Conservation (phyloP, 1,140 invertebrate species). For the Magallana ariakensis region DNA sequence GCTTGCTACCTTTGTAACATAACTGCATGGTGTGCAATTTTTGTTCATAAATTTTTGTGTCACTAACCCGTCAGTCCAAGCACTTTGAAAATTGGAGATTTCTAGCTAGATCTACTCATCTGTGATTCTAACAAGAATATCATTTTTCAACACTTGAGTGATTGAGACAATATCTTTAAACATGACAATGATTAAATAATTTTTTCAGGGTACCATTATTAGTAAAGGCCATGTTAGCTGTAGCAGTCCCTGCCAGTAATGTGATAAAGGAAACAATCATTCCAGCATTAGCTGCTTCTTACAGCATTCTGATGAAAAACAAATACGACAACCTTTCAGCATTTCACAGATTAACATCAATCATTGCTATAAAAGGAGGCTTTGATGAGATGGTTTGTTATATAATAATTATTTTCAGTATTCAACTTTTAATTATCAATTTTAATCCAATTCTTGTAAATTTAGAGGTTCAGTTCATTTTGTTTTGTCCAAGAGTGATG, state of each 20-base stretch:
- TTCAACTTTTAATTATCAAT: neutral
- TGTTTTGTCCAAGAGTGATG: neutral
- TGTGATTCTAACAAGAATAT: slow-evolving; percentile 8
- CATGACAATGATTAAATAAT: neutral
- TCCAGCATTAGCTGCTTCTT: neutral
- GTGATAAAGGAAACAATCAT: neutral
- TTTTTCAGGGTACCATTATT: slow-evolving; percentile 10
- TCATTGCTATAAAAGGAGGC: slow-evolving; percentile 5
- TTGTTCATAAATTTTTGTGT: neutral
- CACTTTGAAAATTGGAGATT: neutral
- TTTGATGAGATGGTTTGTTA: slow-evolving; percentile 4
- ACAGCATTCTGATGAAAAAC: slow-evolving; percentile 5
- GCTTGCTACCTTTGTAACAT: neutral
- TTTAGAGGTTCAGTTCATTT: slow-evolving; percentile 9
- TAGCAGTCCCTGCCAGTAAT: slow-evolving; percentile 3
- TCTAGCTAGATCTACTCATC: slow-evolving; percentile 3
- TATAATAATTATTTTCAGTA: slow-evolving; percentile 3
- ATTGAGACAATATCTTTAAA: neutral
- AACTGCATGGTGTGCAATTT: slow-evolving; percentile 15
- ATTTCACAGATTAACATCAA: neutral
- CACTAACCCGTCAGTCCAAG: neutral
- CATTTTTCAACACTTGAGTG: neutral
- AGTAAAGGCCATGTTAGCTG: slow-evolving; percentile 14
- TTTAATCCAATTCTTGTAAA: neutral
- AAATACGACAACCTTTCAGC: slow-evolving; percentile 10